These are phyloP conservation scores for Ptychodera flava DNA, from an alignment of 35 echinoderm and acorn worm species.

Conservation along the genomic window DNA sequence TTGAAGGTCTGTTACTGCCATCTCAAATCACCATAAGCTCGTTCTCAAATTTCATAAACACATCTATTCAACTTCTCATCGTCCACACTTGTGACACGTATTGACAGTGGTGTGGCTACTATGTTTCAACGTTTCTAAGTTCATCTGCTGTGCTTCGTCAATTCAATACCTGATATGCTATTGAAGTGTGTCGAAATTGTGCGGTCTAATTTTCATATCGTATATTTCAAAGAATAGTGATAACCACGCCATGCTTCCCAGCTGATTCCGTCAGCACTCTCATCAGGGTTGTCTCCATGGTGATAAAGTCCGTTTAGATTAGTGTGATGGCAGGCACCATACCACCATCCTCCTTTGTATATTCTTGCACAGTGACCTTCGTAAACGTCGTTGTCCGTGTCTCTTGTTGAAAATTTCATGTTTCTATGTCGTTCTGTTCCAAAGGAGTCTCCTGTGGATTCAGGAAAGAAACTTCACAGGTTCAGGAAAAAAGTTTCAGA, in stretches of 20 bases:
- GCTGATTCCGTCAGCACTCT: slow-evolving; percentile 53
- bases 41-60: no score
- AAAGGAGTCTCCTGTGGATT: slow-evolving; percentile 41
- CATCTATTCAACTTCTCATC: no score
- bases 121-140: no score
- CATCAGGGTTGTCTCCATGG: slow-evolving; percentile 15
- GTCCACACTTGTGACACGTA: no score
- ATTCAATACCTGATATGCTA: no score
- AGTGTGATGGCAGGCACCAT: slow-evolving; percentile 54
- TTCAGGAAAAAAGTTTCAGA: no score
- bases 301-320: slow-evolving; percentile 83
- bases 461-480: no score
- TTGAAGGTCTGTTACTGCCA: no score
- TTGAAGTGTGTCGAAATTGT: not conserved
- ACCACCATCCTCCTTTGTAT: slow-evolving; percentile 87
- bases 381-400: slow-evolving; percentile 75
- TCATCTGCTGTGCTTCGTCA: no score
- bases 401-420: slow-evolving; percentile 68
- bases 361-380: slow-evolving; percentile 66
- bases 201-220: slow-evolving; percentile 71
- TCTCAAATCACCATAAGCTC: no score
- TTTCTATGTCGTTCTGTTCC: not conserved
- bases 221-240: slow-evolving; percentile 50
- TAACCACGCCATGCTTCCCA: slow-evolving; percentile 64
- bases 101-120: no score